Evolutionary conservation across 2,888 invertebrate species (phyloP).

Genomic region (Antitype chi): DNA sequence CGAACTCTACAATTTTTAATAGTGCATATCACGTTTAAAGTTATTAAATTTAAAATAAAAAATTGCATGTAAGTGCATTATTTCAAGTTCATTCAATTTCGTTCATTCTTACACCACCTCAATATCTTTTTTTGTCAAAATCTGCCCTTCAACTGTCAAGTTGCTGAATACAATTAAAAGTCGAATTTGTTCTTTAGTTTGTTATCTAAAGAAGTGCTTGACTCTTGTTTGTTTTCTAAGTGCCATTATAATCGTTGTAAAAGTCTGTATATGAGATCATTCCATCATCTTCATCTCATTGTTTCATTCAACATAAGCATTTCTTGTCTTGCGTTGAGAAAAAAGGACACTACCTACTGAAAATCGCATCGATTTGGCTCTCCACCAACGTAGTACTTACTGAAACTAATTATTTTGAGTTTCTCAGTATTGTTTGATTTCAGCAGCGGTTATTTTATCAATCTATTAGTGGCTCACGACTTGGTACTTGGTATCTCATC

Average conservation of each 20-base stretch:
- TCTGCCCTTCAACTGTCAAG: too few relatives aligned
- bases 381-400: neutral
- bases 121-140: too few relatives aligned
- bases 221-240: neutral
- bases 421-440: slow-evolving; percentile 23
- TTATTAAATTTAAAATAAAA: too few relatives aligned
- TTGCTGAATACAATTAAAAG: neutral
- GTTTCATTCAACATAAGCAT: neutral
- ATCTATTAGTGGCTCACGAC: slow-evolving; percentile 28
- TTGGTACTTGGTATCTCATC: neutral
- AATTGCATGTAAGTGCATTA: too few relatives aligned
- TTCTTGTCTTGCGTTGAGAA: neutral
- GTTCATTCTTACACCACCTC: too few relatives aligned
- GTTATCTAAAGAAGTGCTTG: neutral
- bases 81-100: too few relatives aligned
- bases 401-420: neutral
- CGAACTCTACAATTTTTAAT: too few relatives aligned
- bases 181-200: neutral
- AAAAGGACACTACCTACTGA: neutral
- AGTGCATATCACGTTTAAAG: too few relatives aligned
- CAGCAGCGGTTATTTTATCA: slow-evolving; percentile 9
- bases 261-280: neutral
- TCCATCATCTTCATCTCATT: neutral
- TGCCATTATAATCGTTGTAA: neutral
- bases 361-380: neutral